A percentile compares a stretch with the other conserved stretches of the same genome.
Conservation (phyloP, 2,797 vertebrate genomes). For the Arctocebus calabarensis region DNA sequence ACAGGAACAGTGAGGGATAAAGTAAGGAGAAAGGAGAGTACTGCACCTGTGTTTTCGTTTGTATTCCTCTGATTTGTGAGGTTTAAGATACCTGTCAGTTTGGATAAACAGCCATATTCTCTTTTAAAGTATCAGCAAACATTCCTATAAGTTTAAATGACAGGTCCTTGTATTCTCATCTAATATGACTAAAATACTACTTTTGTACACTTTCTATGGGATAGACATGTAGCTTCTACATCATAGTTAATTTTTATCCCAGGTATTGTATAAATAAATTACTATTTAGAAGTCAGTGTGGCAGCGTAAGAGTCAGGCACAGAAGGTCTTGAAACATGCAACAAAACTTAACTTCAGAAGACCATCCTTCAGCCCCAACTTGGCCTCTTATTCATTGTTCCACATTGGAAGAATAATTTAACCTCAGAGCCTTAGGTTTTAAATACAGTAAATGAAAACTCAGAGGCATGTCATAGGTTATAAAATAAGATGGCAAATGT, state of each 20-base stretch:
- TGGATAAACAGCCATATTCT: not conserved
- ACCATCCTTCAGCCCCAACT: not conserved
- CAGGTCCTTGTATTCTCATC: not conserved
- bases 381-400: not conserved
- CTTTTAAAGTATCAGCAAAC: not conserved
- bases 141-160: not conserved
- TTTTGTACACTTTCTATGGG: not conserved
- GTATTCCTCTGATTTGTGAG: not conserved
- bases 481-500: not conserved
- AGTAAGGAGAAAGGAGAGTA: not conserved
- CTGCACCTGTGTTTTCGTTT: not conserved
- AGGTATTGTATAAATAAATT: not conserved
- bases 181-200: not conserved
- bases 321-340: accelerated
- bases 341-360: not conserved
- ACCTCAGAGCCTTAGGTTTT: not conserved
- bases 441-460: not conserved
- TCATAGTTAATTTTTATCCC: not conserved
- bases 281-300: not conserved
- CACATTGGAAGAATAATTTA: not conserved
- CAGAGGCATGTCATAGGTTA: not conserved
- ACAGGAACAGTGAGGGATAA: not conserved
- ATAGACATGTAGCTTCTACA: not conserved
- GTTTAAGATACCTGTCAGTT: not conserved
- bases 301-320: not conserved